Conservation (phyloP, 2,888 invertebrate species). For the Abscondita cerata region DNA sequence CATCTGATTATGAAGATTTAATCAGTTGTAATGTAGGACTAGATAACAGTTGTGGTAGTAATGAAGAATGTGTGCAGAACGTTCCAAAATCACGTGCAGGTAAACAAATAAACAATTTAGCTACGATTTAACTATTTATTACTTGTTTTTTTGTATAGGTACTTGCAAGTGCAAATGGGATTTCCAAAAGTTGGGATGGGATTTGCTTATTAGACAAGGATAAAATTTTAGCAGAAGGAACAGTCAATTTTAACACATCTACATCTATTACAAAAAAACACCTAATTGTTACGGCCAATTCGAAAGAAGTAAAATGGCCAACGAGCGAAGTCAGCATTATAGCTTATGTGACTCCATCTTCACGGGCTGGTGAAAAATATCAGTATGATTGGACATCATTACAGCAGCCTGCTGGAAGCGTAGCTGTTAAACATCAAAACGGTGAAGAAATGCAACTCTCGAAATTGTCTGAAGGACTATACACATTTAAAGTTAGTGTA, state of each 20-base stretch:
- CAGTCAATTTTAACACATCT: conserved; percentile 42
- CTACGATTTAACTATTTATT: conserved; percentile 33
- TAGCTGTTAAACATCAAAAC: conserved; percentile 81
- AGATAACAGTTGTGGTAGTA: conserved; percentile 66
- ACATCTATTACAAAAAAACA: conserved; percentile 66
- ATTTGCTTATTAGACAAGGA: conserved; percentile 51
- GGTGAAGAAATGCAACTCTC: conserved; percentile 83
- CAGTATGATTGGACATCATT: conserved; percentile 89
- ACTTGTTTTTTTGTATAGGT: conserved; percentile 56
- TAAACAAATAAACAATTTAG: background rate
- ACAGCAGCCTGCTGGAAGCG: conserved; percentile 79
- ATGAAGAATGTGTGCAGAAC: conserved; percentile 73
- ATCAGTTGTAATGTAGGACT: conserved; percentile 66
- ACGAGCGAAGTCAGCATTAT: conserved; percentile 84
- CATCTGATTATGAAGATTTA: conserved; percentile 45
- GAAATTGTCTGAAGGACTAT: conserved; percentile 85
- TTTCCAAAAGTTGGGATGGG: conserved; percentile 58
- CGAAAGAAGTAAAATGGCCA: conserved; percentile 81
- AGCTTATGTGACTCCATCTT: conserved; percentile 81
- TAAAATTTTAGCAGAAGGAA: conserved; percentile 42
- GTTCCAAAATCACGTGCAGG: conserved; percentile 63
- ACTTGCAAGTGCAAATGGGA: conserved; percentile 77
- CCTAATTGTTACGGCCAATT: conserved; percentile 75
- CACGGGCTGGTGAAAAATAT: conserved; percentile 75
- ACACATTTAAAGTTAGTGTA: conserved; percentile 86